Percentiles rank a stretch among this genome's conserved stretches.
phyloP scores from a whole-genome alignment of 2,888 invertebrate species.

The Pteria penguin region DNA sequence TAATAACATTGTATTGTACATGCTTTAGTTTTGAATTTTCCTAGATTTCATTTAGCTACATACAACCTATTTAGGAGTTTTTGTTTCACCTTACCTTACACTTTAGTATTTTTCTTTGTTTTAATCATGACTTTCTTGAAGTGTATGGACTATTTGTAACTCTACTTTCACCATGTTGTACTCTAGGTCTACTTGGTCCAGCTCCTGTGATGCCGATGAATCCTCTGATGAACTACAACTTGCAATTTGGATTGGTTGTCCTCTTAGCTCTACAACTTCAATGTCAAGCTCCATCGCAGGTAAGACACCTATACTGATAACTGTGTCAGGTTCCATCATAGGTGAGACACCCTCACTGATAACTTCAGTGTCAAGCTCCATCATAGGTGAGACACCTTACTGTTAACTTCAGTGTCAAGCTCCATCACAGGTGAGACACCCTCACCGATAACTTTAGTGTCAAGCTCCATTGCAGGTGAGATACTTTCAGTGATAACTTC shows the following conservation, averaged over 20 bases:
- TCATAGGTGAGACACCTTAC: slow-evolving; percentile 38
- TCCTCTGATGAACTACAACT: slow-evolving; percentile 70
- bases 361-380: slow-evolving; percentile 52
- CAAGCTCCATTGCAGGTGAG: slow-evolving; percentile 48
- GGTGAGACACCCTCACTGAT: slow-evolving; percentile 30
- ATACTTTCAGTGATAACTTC: slow-evolving; percentile 62
- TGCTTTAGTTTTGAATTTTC: too few relatives aligned
- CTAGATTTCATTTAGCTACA: neutral
- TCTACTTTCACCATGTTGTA: too few relatives aligned
- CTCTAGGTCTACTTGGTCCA: slow-evolving; percentile 70
- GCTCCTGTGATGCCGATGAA: slow-evolving; percentile 69
- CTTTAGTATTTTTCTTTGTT: too few relatives aligned
- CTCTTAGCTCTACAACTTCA: slow-evolving; percentile 64
- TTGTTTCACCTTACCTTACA: neutral
- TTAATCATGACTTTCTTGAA: too few relatives aligned
- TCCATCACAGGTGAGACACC: slow-evolving; percentile 51
- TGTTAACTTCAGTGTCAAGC: slow-evolving; percentile 52
- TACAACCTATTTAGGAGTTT: neutral
- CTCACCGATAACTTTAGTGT: slow-evolving; percentile 55
- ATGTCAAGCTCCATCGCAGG: slow-evolving; percentile 49
- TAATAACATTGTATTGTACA: too few relatives aligned
- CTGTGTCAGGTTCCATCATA: slow-evolving; percentile 52
- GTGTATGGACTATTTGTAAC: too few relatives aligned
- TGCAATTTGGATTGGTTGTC: slow-evolving; percentile 71
- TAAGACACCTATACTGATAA: slow-evolving; percentile 44